These are phyloP conservation scores for Peromyscus maniculatus DNA, from an alignment of 2,113 vertebrate genomes.

Conservation along the genomic window DNA sequence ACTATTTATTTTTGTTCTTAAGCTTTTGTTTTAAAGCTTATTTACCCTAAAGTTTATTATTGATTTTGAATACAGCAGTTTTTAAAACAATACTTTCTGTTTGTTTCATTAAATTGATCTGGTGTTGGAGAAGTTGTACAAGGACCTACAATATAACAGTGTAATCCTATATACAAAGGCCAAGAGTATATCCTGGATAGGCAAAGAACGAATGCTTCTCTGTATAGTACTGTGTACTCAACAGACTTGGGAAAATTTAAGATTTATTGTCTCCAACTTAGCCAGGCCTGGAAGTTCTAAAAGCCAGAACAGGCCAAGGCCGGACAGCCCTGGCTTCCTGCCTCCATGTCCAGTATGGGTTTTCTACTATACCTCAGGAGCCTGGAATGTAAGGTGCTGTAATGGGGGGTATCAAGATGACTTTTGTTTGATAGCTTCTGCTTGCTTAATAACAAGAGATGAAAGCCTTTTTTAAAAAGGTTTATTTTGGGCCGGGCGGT, in stretches of 20 bases:
- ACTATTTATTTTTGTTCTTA: conserved; percentile 89
- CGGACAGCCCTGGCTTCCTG: not conserved
- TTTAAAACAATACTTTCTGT: conserved; percentile 77
- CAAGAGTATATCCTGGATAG: not conserved
- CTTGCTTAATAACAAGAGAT: not conserved
- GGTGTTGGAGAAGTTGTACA: not conserved
- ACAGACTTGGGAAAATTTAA: not conserved
- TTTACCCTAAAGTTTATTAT: conserved; percentile 86
- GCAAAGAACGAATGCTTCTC: not conserved
- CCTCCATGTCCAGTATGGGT: not conserved
- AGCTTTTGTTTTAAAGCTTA: conserved; percentile 85
- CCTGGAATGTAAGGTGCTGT: not conserved
- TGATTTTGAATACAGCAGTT: conserved; percentile 84
- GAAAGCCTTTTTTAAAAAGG: not conserved
- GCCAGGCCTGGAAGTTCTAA: not conserved
- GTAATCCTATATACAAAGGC: not conserved
- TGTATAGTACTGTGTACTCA: not conserved
- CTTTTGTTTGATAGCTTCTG: not conserved
- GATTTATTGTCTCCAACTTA: not conserved
- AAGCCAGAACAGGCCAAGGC: not conserved
- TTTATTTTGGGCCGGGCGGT: not conserved
- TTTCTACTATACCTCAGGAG: not conserved
- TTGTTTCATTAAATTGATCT: conserved; percentile 75
- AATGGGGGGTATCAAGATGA: not conserved
- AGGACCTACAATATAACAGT: not conserved